These are phyloP conservation scores for Lepidothrix coronata DNA, from an alignment of 2,113 vertebrate species.

Conservation along the genomic window DNA sequence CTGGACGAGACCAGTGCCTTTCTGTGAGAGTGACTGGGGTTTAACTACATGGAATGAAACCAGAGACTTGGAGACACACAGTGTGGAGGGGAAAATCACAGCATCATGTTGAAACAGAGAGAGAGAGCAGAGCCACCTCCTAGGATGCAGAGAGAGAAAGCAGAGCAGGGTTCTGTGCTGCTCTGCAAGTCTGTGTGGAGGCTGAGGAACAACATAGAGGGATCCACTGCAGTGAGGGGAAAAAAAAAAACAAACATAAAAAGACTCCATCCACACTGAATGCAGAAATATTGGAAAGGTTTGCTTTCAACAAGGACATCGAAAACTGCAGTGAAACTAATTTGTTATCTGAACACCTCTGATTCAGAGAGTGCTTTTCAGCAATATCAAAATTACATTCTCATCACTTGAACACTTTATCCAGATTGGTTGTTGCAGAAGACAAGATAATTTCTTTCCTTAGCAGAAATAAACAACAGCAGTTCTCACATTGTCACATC, in stretches of 20 bases:
- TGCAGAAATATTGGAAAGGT: background rate
- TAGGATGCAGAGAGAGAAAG: background rate
- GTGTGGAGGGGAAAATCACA: background rate
- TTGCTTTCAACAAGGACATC: background rate
- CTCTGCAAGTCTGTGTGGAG: background rate
- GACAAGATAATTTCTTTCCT: background rate
- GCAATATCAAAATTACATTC: background rate
- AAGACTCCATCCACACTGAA: background rate
- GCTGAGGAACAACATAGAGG: background rate
- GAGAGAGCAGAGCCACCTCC: background rate
- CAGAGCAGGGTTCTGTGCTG: background rate
- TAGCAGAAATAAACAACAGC: background rate
- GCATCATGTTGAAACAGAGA: background rate
- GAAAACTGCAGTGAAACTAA: background rate
- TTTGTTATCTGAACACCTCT: background rate
- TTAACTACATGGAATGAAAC: background rate
- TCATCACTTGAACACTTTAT: background rate
- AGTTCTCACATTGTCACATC: background rate
- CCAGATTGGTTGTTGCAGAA: background rate
- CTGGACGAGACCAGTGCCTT: fast-evolving
- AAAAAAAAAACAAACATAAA: background rate
- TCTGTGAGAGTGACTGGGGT: background rate
- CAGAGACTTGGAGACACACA: background rate
- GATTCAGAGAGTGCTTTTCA: background rate
- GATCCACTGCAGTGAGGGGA: background rate